These are phyloP conservation scores for Microvelia longipes DNA, from an alignment of 1,140 invertebrate genomes.

Conservation along the genomic window DNA sequence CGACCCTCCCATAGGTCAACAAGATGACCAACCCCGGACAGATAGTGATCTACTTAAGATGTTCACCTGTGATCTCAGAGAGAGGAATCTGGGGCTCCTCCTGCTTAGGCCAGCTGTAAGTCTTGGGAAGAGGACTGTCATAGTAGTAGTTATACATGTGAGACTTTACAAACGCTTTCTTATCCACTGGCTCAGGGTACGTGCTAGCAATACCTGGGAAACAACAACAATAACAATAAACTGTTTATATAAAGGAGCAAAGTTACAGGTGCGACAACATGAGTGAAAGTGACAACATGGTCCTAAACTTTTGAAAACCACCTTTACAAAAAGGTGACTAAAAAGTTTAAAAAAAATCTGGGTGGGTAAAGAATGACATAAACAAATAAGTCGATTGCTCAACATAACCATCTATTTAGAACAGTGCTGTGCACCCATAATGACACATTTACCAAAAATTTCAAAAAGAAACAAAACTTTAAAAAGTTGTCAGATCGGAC, in stretches of 20 bases:
- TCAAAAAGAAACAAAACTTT: too few species aligned
- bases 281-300: neutral
- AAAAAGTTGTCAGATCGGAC: too few species aligned
- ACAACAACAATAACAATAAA: too few species aligned
- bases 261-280: neutral
- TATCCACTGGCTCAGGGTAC: constrained; percentile 67
- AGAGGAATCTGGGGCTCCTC: constrained; percentile 8
- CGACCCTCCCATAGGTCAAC: too few species aligned
- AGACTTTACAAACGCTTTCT: constrained; percentile 49
- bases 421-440: too few species aligned
- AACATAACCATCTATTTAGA: too few species aligned
- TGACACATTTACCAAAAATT: too few species aligned
- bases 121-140: constrained; percentile 54
- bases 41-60: constrained; percentile 1
- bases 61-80: neutral
- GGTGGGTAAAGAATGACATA: too few species aligned
- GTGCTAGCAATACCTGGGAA: constrained; percentile 60
- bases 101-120: constrained; percentile 50
- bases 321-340: too few species aligned
- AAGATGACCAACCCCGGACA: too few species aligned
- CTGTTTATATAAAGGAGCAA: neutral
- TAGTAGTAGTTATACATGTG: constrained; percentile 68
- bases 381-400: too few species aligned
- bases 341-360: too few species aligned
- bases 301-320: neutral